Conservation (phyloP, 2,797 vertebrate genomes). For the Enteromius thamalakanensis region DNA sequence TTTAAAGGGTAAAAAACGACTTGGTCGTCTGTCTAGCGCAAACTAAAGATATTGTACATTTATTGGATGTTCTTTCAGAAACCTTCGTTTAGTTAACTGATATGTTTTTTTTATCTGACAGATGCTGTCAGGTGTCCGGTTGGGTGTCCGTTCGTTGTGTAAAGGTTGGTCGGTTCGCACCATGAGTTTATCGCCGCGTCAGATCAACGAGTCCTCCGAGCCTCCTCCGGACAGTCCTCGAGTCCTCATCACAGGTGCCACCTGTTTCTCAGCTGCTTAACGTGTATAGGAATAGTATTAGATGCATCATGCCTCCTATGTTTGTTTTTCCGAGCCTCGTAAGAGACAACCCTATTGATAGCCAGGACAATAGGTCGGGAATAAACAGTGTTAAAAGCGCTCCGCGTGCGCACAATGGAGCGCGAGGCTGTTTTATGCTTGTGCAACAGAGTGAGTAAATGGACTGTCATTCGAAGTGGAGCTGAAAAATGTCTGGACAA, state of each 20-base stretch:
- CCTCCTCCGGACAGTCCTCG: conserved; percentile 59
- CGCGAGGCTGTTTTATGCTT: conserved; percentile 59
- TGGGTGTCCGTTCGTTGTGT: conserved; percentile 63
- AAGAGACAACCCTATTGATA: conserved; percentile 64
- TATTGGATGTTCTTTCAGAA: background rate
- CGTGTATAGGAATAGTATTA: conserved; percentile 9
- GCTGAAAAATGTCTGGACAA: conserved; percentile 17
- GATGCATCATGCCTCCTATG: conserved; percentile 46
- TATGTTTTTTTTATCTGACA: conserved; percentile 39
- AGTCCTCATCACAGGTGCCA: conserved; percentile 79
- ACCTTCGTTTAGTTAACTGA: background rate
- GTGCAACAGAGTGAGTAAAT: conserved; percentile 69
- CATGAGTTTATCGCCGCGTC: conserved; percentile 67
- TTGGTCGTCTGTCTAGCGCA: background rate
- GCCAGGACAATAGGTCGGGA: conserved; percentile 69
- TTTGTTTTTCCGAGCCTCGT: conserved; percentile 66
- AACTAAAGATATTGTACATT: background rate
- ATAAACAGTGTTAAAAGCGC: conserved; percentile 60
- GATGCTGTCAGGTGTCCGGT: conserved; percentile 64
- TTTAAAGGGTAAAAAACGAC: background rate
- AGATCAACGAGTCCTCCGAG: conserved; percentile 66
- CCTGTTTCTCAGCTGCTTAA: background rate
- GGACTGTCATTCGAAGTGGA: conserved; percentile 45
- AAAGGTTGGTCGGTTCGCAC: conserved; percentile 44
- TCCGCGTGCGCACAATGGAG: conserved; percentile 65